Evolutionary conservation across 2,113 vertebrate species (phyloP).

Genomic region (Megaceryle torquata): DNA sequence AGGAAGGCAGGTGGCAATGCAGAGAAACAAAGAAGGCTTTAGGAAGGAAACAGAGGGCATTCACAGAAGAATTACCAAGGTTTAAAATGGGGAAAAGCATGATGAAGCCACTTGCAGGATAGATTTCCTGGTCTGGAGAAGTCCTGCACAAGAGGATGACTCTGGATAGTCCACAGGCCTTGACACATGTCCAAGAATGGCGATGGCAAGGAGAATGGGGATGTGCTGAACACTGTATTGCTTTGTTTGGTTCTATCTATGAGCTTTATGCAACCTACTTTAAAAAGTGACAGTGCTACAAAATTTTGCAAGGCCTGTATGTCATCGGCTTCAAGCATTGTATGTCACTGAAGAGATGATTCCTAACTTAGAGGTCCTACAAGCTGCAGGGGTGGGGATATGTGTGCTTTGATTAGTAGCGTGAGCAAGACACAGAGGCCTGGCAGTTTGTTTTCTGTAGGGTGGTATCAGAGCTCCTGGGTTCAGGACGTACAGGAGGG

Average conservation of each 20-base stretch:
- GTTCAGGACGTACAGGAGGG: background rate
- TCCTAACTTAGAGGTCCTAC: background rate
- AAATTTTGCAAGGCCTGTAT: background rate
- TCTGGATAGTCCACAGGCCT: background rate
- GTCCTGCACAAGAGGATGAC: background rate
- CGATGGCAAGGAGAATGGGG: background rate
- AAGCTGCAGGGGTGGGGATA: background rate
- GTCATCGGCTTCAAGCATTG: background rate
- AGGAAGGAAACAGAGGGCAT: background rate
- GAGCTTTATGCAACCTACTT: background rate
- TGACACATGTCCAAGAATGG: background rate
- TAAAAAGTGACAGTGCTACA: background rate
- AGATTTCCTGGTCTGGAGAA: background rate
- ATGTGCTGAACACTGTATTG: background rate
- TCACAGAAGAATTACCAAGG: background rate
- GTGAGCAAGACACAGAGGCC: background rate
- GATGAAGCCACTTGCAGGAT: background rate
- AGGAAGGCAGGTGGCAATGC: background rate
- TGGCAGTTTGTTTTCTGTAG: background rate
- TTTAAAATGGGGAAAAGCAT: background rate
- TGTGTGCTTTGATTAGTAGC: background rate
- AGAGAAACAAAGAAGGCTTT: background rate
- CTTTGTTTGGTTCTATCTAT: background rate
- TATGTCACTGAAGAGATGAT: background rate
- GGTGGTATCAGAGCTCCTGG: background rate